Conservation (phyloP, 2,797 vertebrate genomes). For the Graptemys geographica region DNA sequence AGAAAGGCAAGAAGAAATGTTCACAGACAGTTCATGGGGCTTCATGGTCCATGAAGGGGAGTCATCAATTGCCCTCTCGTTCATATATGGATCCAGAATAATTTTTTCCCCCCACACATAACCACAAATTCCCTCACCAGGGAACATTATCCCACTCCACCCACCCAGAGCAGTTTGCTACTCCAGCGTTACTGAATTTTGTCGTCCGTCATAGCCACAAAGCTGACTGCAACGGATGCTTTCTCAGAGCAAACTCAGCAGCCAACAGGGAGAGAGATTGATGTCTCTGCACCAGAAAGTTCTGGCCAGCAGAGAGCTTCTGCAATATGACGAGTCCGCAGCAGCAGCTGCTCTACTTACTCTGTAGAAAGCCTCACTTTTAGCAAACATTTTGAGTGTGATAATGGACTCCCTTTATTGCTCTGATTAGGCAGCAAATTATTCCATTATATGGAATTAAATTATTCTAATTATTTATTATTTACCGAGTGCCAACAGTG, state of each 20-base stretch:
- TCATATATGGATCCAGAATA: neutral
- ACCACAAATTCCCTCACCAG: neutral
- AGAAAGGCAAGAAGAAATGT: neutral
- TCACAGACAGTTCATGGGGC: accelerated
- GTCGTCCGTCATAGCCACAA: neutral
- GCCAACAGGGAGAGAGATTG: conserved; percentile 24
- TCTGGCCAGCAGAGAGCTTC: conserved; percentile 33
- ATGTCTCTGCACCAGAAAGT: conserved; percentile 56
- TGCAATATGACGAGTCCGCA: conserved; percentile 33
- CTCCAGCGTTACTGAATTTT: neutral
- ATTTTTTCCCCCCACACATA: neutral
- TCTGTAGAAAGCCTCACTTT: conserved; percentile 36
- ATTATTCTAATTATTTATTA: conserved; percentile 45
- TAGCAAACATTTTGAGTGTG: conserved; percentile 41
- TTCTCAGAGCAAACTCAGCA: conserved; percentile 12
- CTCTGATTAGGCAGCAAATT: conserved; percentile 22
- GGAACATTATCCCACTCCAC: neutral
- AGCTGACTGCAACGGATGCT: neutral
- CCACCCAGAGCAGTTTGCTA: accelerated
- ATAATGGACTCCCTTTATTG: conserved; percentile 47
- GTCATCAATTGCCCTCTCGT: neutral
- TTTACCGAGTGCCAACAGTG: neutral
- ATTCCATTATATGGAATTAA: conserved; percentile 46
- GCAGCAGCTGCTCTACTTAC: conserved; percentile 44
- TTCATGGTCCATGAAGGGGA: neutral